These are phyloP conservation scores for Merluccius polli DNA, from an alignment of 2,797 vertebrate species.

Conservation along the genomic window DNA sequence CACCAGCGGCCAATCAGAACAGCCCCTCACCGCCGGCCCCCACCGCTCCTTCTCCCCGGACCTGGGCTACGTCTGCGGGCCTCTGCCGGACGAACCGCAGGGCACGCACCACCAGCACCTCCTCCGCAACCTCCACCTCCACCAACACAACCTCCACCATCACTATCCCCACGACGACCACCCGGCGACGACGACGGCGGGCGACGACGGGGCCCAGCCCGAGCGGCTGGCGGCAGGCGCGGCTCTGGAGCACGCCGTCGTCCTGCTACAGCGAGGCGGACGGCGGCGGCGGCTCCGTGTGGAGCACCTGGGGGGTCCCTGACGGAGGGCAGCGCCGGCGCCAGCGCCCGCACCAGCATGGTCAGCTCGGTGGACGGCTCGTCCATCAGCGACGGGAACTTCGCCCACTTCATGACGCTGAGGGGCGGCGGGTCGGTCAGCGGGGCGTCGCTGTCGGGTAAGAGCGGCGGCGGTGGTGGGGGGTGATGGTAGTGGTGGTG, in stretches of 20 bases:
- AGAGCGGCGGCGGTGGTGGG: constrained; percentile 7
- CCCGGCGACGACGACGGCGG: constrained; percentile 34
- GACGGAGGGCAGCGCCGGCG: constrained; percentile 81
- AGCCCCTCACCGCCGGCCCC: constrained; percentile 60
- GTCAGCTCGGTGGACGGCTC: constrained; percentile 94
- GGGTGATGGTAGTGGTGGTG: too few species aligned
- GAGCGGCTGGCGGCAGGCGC: constrained; percentile 36
- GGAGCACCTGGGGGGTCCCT: constrained; percentile 91
- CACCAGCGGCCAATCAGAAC: constrained; percentile 40
- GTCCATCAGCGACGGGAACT: constrained; percentile 82
- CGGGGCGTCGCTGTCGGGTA: constrained; percentile 67
- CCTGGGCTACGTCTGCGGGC: constrained; percentile 79
- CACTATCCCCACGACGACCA: background rate
- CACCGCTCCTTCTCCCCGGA: constrained; percentile 64
- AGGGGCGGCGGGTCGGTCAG: constrained; percentile 77
- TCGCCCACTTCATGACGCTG: constrained; percentile 78
- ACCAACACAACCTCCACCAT: background rate
- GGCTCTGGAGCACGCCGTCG: constrained; percentile 78
- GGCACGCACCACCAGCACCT: constrained; percentile 5
- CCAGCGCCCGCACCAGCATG: constrained; percentile 87
- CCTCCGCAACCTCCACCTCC: background rate
- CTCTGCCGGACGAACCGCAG: constrained; percentile 55
- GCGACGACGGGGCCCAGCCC: constrained; percentile 37
- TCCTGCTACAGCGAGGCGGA: constrained; percentile 81
- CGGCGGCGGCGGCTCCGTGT: constrained; percentile 79